Conservation (phyloP, 1,140 invertebrate species). For the Archivesica marissinica region DNA sequence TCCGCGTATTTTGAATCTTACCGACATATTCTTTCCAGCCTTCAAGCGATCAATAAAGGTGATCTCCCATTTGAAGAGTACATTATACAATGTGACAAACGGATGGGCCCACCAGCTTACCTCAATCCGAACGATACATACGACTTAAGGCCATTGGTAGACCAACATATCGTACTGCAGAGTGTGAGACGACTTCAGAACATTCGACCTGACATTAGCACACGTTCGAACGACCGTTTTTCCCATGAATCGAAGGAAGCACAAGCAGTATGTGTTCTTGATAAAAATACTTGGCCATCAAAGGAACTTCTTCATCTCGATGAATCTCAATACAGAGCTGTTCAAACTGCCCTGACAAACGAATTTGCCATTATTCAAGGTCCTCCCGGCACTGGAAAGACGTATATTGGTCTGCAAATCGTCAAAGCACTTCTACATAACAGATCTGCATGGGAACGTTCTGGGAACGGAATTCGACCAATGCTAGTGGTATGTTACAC, state of each 20-base stretch:
- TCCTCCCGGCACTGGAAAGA: conserved; percentile 83
- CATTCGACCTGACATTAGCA: too few relatives aligned
- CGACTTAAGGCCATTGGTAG: conserved; percentile 17
- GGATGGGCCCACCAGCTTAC: conserved; percentile 70
- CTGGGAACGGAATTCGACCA: conserved; percentile 78
- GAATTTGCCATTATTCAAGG: conserved; percentile 89
- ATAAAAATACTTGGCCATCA: conserved; percentile 70
- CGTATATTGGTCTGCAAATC: conserved; percentile 82
- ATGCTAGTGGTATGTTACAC: conserved; percentile 93
- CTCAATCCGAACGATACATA: conserved; percentile 48
- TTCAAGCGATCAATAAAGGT: conserved; percentile 77
- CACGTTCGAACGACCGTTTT: too few relatives aligned
- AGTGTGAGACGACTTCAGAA: neutral
- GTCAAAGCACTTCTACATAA: conserved; percentile 82
- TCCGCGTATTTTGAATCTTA: conserved; percentile 85
- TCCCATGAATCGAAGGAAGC: neutral
- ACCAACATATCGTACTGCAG: conserved; percentile 13
- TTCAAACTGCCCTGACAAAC: conserved; percentile 84
- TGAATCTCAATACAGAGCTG: conserved; percentile 84
- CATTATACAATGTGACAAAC: conserved; percentile 69
- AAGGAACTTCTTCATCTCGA: conserved; percentile 77
- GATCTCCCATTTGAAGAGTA: conserved; percentile 82
- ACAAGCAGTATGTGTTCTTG: neutral
- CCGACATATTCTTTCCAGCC: conserved; percentile 82
- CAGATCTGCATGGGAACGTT: conserved; percentile 62